Percentiles rank a stretch among this genome's conserved stretches.
Conservation (phyloP, 30 jellyfish, hydroid and myxozoan species). For the Catostylus mosaicus region DNA sequence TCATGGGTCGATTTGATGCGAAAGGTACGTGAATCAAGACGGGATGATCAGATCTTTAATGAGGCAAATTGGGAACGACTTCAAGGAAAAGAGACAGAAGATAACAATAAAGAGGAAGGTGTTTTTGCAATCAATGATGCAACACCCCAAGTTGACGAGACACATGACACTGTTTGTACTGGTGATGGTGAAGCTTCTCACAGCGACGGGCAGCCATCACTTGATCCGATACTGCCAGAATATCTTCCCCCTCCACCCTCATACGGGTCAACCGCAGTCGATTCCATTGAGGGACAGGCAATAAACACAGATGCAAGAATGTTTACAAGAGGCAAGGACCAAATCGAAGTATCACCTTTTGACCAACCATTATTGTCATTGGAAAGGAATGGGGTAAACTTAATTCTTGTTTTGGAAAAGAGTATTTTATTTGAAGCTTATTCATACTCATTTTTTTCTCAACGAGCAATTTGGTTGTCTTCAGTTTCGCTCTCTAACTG, state of each 20-base stretch:
- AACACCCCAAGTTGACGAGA: neutral
- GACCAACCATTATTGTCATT: slow-evolving; percentile 44
- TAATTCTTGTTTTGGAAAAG: slow-evolving; percentile 70
- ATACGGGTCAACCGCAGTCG: slow-evolving; percentile 6
- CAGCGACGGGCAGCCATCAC: neutral
- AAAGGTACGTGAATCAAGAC: slow-evolving; percentile 80
- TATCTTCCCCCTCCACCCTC: slow-evolving; percentile 51
- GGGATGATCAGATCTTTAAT: slow-evolving; percentile 54
- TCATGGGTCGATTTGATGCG: slow-evolving; percentile 71
- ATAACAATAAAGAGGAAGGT: neutral
- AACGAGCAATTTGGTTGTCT: slow-evolving; percentile 80
- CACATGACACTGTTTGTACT: neutral
- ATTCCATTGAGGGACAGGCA: slow-evolving; percentile 4
- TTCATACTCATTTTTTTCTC: slow-evolving; percentile 79
- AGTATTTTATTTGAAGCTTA: slow-evolving; percentile 72
- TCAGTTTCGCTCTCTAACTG: slow-evolving; percentile 75
- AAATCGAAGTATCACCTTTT: slow-evolving; percentile 17
- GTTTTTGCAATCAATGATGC: neutral
- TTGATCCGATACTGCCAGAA: neutral
- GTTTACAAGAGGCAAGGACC: neutral
- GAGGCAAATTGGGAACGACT: slow-evolving; percentile 58
- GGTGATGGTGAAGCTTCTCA: neutral
- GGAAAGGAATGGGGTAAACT: slow-evolving; percentile 76
- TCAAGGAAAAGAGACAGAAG: neutral
- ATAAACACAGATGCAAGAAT: neutral